Percentiles rank a stretch among this genome's conserved stretches.
phyloP scores from a whole-genome alignment of 2,113 vertebrate genomes.

The Pachyramphus minor region DNA sequence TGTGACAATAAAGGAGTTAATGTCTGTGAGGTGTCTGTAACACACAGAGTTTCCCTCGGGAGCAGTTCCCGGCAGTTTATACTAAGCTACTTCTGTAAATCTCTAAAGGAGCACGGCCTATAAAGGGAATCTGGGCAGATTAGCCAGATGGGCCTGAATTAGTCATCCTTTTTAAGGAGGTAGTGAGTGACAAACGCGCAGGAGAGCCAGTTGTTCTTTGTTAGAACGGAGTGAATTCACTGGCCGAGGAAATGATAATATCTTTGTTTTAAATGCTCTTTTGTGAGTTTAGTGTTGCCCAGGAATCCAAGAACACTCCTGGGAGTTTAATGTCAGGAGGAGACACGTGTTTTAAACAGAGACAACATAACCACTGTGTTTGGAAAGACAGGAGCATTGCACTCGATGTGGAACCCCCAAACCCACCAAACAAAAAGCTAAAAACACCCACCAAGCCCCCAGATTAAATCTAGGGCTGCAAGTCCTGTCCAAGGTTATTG shows the following conservation, averaged over 20 bases:
- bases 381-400: background rate
- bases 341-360: fast-evolving
- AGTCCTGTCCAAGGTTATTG: background rate
- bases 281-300: background rate
- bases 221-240: background rate
- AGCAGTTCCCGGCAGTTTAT: conserved; percentile 32
- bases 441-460: background rate
- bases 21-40: background rate
- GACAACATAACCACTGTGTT: fast-evolving
- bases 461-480: background rate
- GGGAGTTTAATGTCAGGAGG: fast-evolving
- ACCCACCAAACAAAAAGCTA: background rate
- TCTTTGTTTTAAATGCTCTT: background rate
- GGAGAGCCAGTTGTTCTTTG: background rate
- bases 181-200: background rate
- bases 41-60: background rate
- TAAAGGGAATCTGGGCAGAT: conserved; percentile 44
- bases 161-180: background rate
- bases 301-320: background rate
- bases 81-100: conserved; percentile 62
- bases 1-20: background rate
- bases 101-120: conserved; percentile 27
- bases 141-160: conserved; percentile 50
- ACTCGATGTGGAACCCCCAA: background rate
- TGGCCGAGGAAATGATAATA: background rate